These are phyloP conservation scores for Euura saliciscinereae DNA, from an alignment of 1,140 invertebrate genomes.

Conservation along the genomic window DNA sequence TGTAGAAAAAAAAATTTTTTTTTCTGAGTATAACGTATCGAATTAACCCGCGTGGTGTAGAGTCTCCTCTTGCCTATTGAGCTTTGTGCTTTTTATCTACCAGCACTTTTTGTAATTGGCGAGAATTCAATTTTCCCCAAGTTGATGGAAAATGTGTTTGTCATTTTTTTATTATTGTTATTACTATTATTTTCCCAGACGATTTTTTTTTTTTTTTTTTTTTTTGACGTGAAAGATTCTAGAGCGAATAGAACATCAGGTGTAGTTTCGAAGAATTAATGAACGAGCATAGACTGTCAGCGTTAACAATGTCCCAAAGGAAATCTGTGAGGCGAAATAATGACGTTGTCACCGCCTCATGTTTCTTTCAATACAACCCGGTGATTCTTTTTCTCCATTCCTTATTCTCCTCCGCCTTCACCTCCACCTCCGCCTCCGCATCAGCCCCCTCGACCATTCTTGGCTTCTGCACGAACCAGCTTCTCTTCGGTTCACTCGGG, in stretches of 20 bases:
- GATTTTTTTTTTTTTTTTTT: background rate
- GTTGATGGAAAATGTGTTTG: too few relatives aligned
- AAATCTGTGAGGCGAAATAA: constrained; percentile 2
- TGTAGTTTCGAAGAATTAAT: background rate
- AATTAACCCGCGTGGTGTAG: background rate
- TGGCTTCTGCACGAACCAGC: background rate
- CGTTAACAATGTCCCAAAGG: constrained; percentile 7
- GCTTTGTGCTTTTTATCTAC: too few relatives aligned
- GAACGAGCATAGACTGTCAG: background rate
- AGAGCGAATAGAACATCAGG: too few relatives aligned
- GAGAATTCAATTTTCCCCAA: too few relatives aligned
- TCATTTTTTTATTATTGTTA: too few relatives aligned
- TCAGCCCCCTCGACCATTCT: background rate
- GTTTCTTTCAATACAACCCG: background rate
- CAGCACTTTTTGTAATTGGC: too few relatives aligned
- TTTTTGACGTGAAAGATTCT: background rate
- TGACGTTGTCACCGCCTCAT: constrained; percentile 4
- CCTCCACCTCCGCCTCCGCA: background rate
- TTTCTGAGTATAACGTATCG: too few relatives aligned
- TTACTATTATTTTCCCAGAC: background rate
- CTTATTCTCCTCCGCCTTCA: background rate
- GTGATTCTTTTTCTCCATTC: background rate
- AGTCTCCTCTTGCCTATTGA: background rate
- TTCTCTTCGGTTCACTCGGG: background rate
- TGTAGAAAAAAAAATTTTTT: too few relatives aligned